A percentile compares a stretch with the other conserved stretches of the same genome.
phyloP scores from a whole-genome alignment of 2,797 vertebrate genomes.

The Anguilla anguilla region DNA sequence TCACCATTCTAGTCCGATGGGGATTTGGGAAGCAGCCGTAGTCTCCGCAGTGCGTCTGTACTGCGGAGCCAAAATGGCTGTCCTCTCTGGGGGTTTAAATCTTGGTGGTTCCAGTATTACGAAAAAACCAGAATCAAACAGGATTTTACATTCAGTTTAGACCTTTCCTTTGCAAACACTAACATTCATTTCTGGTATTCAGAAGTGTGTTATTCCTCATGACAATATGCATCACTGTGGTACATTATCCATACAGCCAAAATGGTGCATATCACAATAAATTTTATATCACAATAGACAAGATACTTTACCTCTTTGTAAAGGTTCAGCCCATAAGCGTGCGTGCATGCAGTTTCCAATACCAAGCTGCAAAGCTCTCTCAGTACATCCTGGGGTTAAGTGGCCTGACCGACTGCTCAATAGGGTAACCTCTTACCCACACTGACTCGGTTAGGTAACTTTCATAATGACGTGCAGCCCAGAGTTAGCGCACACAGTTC shows the following conservation, averaged over 20 bases:
- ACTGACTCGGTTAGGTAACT: not conserved
- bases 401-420: not conserved
- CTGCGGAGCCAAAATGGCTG: not conserved
- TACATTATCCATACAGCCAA: not conserved
- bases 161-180: not conserved
- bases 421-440: not conserved
- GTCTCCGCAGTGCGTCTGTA: not conserved
- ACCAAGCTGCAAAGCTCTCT: not conserved
- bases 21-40: not conserved
- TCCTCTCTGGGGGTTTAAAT: not conserved
- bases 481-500: not conserved
- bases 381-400: not conserved
- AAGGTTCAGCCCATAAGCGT: not conserved
- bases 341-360: not conserved
- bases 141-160: not conserved
- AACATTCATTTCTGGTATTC: not conserved
- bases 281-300: not conserved
- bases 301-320: not conserved
- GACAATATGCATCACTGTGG: not conserved
- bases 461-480: not conserved
- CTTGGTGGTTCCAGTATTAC: not conserved
- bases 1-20: not conserved
- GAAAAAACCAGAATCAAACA: not conserved
- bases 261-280: not conserved
- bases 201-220: not conserved